Evolutionary conservation across 1,140 invertebrate genomes (phyloP), one percentile per base, ranked within the genome.

Genomic region (Gerris buenoi): DNA sequence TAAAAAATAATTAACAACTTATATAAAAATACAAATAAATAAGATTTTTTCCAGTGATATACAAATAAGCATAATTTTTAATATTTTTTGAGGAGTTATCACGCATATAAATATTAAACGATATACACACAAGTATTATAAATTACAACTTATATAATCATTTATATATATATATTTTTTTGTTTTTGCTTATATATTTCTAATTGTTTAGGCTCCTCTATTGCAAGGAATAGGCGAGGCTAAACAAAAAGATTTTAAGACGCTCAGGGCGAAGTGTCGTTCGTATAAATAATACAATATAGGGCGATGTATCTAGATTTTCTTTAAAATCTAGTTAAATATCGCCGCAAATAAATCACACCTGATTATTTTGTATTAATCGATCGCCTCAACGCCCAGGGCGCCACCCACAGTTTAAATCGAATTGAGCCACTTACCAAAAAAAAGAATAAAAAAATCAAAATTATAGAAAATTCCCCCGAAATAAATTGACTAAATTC

Each of bases 401-500:
- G 15, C 58, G 23, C 22, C 58, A 13, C 46, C 23, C 58, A 15
- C 15, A 3, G 5, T 60, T 22, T 62, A 67, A 58, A 67, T 59
- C 57, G 58, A 58, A 65, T 67, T 67, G 65, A 67, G 65, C 65
- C 65, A 62, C 25, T 27, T 62, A 62, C 65, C 65, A 46, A 56
- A 59, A 59, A 65, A 65, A 18, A 46, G 18, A 18, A 46, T 46
- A 65, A 65, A 18, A 46, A 46, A 18, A 46, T 46, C 23, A 25
- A 63, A 63, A 10, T 63, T 63, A 10, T 63, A n/a, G n/a, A n/a
- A n/a, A n/a, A 25, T 63, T 63, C 25, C 62, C 27, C 66, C 33
- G 25, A 27, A 27, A 63, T 46, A 66, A 65, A 23, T 59, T 69
- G 68, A 69, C 68, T 69, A 69, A 57, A 65, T 65, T 67, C 65